phyloP scores from a whole-genome alignment of 2,888 invertebrate genomes.

The Trisateles emortualis region DNA sequence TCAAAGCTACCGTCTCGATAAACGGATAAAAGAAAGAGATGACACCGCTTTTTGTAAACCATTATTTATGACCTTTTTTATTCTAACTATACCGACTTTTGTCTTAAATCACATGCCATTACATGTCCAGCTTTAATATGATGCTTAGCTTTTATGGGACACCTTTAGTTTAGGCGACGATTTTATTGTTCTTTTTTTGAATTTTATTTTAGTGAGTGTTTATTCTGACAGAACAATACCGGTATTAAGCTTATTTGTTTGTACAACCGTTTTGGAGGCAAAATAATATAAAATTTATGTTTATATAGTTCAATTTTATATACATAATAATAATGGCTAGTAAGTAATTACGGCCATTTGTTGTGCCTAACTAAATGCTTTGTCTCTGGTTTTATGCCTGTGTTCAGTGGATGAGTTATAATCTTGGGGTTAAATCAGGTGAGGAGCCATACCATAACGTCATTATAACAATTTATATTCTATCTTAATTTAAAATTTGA shows the following conservation, averaged over 20 bases:
- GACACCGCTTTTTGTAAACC: conserved; percentile 85
- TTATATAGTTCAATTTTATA: no score
- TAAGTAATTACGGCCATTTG: no score
- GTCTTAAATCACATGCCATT: conserved; percentile 72
- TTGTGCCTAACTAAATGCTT: no score
- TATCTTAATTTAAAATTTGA: no score
- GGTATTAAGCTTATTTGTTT: no score
- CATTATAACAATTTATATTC: no score
- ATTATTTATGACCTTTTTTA: conserved; percentile 83
- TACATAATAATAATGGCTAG: no score
- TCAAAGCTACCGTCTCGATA: conserved; percentile 64
- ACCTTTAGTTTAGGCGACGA: conserved; percentile 24
- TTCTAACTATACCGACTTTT: conserved; percentile 70
- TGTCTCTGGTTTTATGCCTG: no score
- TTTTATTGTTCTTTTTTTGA: conserved; percentile 11
- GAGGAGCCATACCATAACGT: no score
- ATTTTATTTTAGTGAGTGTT: neutral
- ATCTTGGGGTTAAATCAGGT: no score
- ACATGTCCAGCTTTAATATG: conserved; percentile 62
- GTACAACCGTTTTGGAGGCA: neutral
- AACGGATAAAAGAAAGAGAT: conserved; percentile 80
- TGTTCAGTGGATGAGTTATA: no score
- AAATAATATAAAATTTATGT: no score
- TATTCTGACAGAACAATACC: neutral
- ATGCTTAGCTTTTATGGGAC: conserved; percentile 30